Base-by-base conservation (phyloP, 1,140 invertebrate genomes). In the Bombus fervidus region DNA sequence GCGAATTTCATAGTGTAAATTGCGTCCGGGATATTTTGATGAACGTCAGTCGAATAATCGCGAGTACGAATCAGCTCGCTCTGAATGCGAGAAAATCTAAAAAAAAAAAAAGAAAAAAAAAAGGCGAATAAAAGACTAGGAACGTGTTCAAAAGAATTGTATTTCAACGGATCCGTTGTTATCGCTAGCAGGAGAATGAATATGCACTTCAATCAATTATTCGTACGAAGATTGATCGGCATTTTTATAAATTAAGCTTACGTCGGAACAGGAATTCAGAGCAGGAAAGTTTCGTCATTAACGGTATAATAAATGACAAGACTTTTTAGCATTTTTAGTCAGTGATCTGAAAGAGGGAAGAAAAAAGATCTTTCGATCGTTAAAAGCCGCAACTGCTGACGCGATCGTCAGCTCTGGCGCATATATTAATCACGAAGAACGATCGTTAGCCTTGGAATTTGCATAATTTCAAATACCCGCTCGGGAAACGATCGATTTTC, bases 391-490 rank as follows among this genome's bases (percentile, higher is more conserved):
- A 47, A 41, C 37, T 34, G 25, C 68, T 12, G 47, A 53, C 47
- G 47, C 47, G 18, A 69, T 57, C 66, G n/a, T 71, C 66, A 41
- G 4, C 28, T 34, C 15, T 10, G 10, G 4, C 43, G 75, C 41
- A 31, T 57, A n/a, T 59, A 57, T 53, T 83, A 79, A 79, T 79
- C 64, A 68, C 53, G n/a, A n/a, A 13, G 47, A 71, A 68, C 66
- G 82, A 84, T 79, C 75, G 64, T 71, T 84, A 74, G 39, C 53
- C 31, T 53, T 12, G 43, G n/a, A 79, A 80, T 80, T 71, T 80
- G 83, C 83, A 84, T 84, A 84, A 84, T 80, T 79, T 80, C 66
- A 59, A 84, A 84, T 41, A 47, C 66, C 25, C 28, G 74, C 10
- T 13, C 37, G 37, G 68, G 31, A 68, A 37, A 53, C 75, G 53